Evolutionary conservation across 2,113 vertebrate genomes (phyloP).

Genomic region (Tetrax tetrax): DNA sequence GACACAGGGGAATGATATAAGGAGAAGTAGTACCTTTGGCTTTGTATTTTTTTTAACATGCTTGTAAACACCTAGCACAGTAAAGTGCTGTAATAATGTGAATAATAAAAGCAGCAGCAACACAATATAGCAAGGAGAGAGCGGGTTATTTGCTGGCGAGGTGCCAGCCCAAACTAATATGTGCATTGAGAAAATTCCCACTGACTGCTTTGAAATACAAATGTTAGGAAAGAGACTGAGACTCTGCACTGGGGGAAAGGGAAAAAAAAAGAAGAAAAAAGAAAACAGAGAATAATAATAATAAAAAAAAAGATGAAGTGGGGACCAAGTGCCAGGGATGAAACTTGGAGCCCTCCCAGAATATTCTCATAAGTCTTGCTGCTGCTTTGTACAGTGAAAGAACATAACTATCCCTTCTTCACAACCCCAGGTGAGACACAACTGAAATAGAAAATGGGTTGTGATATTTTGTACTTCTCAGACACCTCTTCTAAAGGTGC

Average conservation of each 20-base stretch:
- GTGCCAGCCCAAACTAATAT: not conserved
- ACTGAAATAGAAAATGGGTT: not conserved
- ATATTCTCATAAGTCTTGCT: not conserved
- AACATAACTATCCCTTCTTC: rapidly evolving
- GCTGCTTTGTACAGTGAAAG: not conserved
- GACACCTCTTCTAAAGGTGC: not conserved
- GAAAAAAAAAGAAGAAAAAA: not conserved
- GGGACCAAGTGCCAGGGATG: not conserved
- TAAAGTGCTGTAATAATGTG: not conserved
- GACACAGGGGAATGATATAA: not conserved
- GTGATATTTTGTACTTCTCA: not conserved
- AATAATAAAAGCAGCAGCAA: not conserved
- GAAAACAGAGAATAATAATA: too few species aligned
- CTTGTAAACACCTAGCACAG: not conserved
- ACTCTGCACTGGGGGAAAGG: rapidly evolving
- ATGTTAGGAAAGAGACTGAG: not conserved
- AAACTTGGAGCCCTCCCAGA: not conserved
- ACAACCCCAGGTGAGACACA: not conserved
- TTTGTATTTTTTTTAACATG: not conserved
- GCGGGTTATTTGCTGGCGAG: not conserved
- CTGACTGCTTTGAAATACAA: not conserved
- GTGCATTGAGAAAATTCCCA: not conserved
- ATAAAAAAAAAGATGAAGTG: not conserved
- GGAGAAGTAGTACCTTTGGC: not conserved
- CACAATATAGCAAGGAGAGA: not conserved